Evolutionary conservation across 2,113 vertebrate genomes (phyloP).

Genomic region (Tyrannus savana): DNA sequence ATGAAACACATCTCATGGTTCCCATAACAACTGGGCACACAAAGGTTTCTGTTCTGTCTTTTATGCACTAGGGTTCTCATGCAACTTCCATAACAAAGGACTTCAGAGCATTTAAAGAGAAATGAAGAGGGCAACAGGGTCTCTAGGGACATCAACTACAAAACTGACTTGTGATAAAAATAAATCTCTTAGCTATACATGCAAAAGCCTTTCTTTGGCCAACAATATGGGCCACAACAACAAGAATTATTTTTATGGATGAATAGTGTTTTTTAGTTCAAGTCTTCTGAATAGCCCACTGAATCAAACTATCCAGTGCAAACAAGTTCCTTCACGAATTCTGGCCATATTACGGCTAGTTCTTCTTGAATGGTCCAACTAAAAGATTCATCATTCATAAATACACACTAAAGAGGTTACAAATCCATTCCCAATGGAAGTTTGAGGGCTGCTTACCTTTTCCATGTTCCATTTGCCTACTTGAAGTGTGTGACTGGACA

Average conservation of each 20-base stretch:
- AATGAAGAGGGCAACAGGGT: neutral
- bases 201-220: neutral
- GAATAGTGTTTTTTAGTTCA: neutral
- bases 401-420: neutral
- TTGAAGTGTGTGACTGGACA: neutral
- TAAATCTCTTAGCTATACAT: neutral
- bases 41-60: neutral
- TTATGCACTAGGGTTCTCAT: neutral
- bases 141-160: neutral
- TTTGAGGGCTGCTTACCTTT: neutral
- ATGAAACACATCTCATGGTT: neutral
- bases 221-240: neutral
- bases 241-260: neutral
- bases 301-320: neutral
- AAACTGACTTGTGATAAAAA: neutral
- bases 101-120: neutral
- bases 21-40: neutral
- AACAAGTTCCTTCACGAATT: neutral
- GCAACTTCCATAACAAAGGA: neutral
- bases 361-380: neutral
- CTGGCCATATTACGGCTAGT: neutral
- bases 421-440: neutral
- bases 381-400: neutral
- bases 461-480: neutral
- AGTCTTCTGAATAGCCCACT: neutral